phyloP scores from a whole-genome alignment of 2,113 vertebrate species.

The Apodemus speciosus region DNA sequence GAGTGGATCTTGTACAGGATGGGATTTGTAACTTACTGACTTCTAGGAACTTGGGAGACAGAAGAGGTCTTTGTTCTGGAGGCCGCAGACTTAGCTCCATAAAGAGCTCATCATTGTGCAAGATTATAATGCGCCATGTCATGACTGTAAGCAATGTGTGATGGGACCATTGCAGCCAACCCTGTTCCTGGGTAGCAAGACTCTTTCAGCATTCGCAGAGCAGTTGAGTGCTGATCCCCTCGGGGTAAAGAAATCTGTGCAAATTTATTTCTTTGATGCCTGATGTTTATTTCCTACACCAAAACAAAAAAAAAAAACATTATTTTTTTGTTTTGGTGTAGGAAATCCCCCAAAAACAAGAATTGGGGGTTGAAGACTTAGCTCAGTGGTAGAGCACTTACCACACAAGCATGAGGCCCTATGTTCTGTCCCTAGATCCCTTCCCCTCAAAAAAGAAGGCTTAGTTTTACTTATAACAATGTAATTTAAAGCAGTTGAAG shows the following conservation, averaged over 20 bases:
- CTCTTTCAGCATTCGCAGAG: slow-evolving; percentile 33
- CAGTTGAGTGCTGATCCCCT: background rate
- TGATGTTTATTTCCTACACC: background rate
- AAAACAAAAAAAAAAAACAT: background rate
- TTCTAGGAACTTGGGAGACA: slow-evolving; percentile 84
- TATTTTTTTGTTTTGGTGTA: too few relatives aligned
- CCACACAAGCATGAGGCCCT: background rate
- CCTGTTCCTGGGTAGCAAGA: slow-evolving; percentile 60
- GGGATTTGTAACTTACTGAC: slow-evolving; percentile 71
- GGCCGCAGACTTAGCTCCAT: slow-evolving; percentile 69
- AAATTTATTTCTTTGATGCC: background rate
- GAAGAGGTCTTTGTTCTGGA: slow-evolving; percentile 81
- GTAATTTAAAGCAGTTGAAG: background rate
- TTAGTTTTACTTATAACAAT: background rate
- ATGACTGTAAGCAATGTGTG: slow-evolving; percentile 80
- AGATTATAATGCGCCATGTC: slow-evolving; percentile 75
- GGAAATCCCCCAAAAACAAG: background rate
- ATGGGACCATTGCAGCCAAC: slow-evolving; percentile 55
- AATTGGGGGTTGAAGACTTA: background rate
- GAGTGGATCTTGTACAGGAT: slow-evolving; percentile 61
- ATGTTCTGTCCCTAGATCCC: background rate
- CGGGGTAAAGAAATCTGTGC: background rate
- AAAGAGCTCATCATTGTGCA: slow-evolving; percentile 78
- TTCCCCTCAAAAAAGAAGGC: background rate
- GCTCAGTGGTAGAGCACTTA: background rate